Evolutionary conservation across 2,797 vertebrate genomes (phyloP).

Genomic region (Morus bassanus): DNA sequence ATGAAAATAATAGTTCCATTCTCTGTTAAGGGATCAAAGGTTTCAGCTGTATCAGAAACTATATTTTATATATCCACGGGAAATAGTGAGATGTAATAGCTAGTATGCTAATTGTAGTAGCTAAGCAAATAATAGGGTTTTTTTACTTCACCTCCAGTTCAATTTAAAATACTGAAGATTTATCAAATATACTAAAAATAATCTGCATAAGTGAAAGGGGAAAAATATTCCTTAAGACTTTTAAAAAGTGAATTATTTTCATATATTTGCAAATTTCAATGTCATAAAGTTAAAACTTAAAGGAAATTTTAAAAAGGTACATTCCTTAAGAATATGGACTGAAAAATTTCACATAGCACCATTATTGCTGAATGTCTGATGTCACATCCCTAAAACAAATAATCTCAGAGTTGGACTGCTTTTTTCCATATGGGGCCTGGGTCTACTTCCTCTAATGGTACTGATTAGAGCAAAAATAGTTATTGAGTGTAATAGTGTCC

Average conservation of each 20-base stretch:
- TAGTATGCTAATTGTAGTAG: neutral
- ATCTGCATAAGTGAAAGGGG: neutral
- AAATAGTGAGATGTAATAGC: neutral
- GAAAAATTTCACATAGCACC: neutral
- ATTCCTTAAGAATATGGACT: neutral
- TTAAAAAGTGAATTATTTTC: neutral
- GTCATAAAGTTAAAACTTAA: neutral
- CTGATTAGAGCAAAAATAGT: neutral
- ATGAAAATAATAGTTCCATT: conserved; percentile 46
- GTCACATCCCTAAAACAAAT: neutral
- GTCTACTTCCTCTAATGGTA: neutral
- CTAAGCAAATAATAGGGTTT: neutral
- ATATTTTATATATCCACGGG: neutral
- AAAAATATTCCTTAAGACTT: neutral
- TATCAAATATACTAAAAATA: neutral
- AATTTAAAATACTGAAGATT: neutral
- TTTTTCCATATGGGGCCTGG: neutral
- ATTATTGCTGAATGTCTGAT: neutral
- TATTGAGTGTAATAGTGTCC: neutral
- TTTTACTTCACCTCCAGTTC: neutral
- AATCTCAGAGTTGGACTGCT: neutral
- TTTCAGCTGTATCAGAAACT: neutral
- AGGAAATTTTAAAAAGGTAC: neutral
- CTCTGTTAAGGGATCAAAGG: conserved; percentile 16
- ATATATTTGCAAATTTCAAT: neutral